These are phyloP conservation scores for Micrastur ruficollis DNA, from an alignment of 2,797 vertebrate species.

Conservation along the genomic window DNA sequence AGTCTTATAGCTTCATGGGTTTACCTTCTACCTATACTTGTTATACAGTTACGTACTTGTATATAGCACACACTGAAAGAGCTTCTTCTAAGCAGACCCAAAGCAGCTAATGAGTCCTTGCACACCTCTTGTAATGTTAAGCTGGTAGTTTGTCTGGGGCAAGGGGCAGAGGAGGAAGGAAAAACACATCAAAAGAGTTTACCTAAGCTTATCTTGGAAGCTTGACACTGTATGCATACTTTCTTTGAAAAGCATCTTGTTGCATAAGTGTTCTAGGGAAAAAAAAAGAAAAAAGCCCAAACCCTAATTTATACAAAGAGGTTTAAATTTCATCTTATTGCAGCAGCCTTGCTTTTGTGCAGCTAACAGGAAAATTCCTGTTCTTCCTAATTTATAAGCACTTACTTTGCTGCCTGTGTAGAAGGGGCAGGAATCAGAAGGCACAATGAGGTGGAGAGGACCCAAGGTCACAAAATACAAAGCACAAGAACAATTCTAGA, in stretches of 20 bases:
- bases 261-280: neutral
- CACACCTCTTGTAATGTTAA: neutral
- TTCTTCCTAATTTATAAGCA: neutral
- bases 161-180: neutral
- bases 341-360: neutral
- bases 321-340: neutral
- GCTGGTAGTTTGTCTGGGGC: neutral
- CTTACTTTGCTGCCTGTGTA: neutral
- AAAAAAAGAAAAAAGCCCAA: neutral
- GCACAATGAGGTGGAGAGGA: neutral
- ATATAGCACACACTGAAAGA: neutral
- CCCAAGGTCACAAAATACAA: neutral
- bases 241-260: neutral
- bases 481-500: neutral
- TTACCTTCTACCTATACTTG: neutral
- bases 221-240: neutral
- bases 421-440: neutral
- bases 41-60: neutral
- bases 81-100: neutral
- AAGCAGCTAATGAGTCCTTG: neutral
- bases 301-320: neutral
- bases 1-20: neutral
- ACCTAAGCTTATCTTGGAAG: neutral
- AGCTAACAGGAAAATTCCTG: neutral
- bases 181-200: neutral